phyloP scores from a whole-genome alignment of 2,888 invertebrate species.

The Ophioninae sp. region DNA sequence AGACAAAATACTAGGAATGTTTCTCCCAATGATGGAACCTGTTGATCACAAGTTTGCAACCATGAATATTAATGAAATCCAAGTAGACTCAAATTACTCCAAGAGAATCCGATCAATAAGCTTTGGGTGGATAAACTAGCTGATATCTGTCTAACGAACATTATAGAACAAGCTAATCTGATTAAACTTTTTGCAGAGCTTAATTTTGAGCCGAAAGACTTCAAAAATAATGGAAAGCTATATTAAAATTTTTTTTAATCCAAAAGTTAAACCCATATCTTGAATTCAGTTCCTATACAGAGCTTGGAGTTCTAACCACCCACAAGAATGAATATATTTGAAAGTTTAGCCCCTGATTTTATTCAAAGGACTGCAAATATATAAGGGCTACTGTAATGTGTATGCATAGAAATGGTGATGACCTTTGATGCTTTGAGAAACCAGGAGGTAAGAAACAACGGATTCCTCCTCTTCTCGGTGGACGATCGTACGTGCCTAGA shows the following conservation, averaged over 20 bases:
- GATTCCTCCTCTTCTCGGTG: conserved; percentile 50
- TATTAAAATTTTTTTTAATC: background rate
- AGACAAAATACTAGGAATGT: background rate
- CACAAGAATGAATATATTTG: background rate
- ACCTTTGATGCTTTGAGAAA: conserved; percentile 71
- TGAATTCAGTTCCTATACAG: background rate
- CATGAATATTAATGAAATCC: background rate
- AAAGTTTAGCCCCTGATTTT: no score
- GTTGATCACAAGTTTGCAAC: background rate
- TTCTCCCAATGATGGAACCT: background rate
- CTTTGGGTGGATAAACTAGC: background rate
- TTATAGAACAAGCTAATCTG: background rate
- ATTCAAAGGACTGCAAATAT: no score
- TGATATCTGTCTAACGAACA: no score
- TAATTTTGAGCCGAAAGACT: background rate
- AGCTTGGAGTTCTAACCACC: background rate
- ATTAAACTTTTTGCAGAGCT: background rate
- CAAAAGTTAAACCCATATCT: background rate
- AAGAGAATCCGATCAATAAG: background rate
- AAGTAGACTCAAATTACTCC: background rate
- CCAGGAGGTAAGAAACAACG: conserved; percentile 67
- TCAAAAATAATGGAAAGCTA: background rate
- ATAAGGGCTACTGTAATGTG: background rate
- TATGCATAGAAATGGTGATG: conserved; percentile 6
- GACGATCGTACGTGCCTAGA: conserved; percentile 34